Conservation (phyloP, 2,113 vertebrate species). For the Physeter macrocephalus region DNA sequence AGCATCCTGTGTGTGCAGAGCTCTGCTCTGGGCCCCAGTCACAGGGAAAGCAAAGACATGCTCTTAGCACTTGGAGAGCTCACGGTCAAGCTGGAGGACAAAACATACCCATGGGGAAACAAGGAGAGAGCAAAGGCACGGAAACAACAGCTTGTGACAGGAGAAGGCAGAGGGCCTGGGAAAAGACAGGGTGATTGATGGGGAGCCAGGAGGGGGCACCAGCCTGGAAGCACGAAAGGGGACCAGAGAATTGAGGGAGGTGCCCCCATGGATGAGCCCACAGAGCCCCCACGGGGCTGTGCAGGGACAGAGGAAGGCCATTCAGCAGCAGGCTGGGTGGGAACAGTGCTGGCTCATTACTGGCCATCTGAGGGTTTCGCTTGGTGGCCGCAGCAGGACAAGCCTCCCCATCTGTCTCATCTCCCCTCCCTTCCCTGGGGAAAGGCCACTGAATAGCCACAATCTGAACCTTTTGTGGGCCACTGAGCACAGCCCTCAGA, state of each 20-base stretch:
- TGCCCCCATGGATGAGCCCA: background rate
- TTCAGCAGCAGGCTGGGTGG: background rate
- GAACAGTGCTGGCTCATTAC: background rate
- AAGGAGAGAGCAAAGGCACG: background rate
- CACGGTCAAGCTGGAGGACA: background rate
- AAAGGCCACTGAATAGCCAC: slow-evolving; percentile 23
- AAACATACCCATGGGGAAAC: background rate
- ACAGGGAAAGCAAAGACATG: background rate
- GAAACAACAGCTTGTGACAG: background rate
- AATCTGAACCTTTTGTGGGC: slow-evolving; percentile 14
- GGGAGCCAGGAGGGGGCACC: background rate
- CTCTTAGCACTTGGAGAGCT: background rate
- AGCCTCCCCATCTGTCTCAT: slow-evolving; percentile 28
- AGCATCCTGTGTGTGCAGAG: background rate
- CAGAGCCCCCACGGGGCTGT: rapidly evolving
- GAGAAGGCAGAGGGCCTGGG: slow-evolving; percentile 1
- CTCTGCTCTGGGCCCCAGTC: background rate
- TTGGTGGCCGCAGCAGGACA: background rate
- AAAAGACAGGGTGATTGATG: background rate
- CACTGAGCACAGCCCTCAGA: background rate
- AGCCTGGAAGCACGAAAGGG: background rate
- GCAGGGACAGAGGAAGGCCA: background rate
- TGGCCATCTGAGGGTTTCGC: background rate
- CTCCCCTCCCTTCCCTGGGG: slow-evolving; percentile 33
- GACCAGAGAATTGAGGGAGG: background rate